Evolutionary conservation across 2,113 vertebrate genomes (phyloP).

Genomic region (Syrmaticus mikado): DNA sequence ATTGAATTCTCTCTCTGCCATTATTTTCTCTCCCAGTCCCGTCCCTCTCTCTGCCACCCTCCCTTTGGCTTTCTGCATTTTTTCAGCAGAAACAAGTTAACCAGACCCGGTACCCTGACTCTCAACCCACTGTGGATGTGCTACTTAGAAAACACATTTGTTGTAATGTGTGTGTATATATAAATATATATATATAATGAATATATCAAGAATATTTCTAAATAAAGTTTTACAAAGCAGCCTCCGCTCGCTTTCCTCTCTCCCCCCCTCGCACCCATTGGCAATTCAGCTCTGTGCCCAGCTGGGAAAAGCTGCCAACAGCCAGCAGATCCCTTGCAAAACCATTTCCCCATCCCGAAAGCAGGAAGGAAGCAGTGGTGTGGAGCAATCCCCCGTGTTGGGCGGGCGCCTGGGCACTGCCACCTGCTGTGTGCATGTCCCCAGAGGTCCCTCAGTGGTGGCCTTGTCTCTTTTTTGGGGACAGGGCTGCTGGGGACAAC

Average conservation of each 20-base stretch:
- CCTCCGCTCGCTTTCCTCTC: conserved; percentile 11
- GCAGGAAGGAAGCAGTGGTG: conserved; percentile 59
- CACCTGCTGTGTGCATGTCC: neutral
- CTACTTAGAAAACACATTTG: conserved; percentile 83
- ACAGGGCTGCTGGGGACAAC: neutral
- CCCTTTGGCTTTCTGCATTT: conserved; percentile 80
- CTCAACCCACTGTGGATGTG: conserved; percentile 80
- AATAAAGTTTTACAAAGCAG: conserved; percentile 86
- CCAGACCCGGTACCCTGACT: conserved; percentile 83
- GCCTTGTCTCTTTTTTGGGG: neutral
- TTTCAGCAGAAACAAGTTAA: conserved; percentile 83
- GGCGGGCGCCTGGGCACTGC: rapidly evolving
- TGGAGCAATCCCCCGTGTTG: conserved; percentile 30
- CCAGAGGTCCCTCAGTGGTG: neutral
- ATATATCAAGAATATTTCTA: conserved; percentile 90
- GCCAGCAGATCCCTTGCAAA: neutral
- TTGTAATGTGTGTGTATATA: conserved; percentile 85
- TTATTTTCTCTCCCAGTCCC: neutral
- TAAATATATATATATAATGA: conserved; percentile 83
- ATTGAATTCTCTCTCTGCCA: conserved; percentile 38
- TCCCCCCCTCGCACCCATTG: neutral
- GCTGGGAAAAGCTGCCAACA: neutral
- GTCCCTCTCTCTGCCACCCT: neutral
- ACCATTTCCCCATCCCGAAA: neutral
- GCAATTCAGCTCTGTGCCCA: rapidly evolving